These are phyloP conservation scores for Garrulus glandarius DNA, from an alignment of 2,797 vertebrate genomes.

Conservation along the genomic window DNA sequence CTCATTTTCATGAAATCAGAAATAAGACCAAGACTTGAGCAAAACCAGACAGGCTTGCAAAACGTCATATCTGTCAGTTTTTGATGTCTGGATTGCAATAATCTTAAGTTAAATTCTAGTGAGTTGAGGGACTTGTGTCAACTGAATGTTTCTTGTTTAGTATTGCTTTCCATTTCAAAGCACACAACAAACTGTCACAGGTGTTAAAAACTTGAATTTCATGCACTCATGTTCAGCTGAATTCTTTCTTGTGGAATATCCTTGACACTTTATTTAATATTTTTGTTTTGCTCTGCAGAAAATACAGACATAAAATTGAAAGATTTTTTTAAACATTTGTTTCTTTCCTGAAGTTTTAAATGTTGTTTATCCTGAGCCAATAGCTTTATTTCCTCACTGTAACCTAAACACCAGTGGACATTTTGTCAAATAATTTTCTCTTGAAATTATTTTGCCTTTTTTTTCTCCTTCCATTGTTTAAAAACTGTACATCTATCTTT, in stretches of 20 bases:
- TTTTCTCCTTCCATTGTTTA: not conserved
- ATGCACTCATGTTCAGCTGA: not conserved
- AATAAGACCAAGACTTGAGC: not conserved
- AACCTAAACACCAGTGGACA: not conserved
- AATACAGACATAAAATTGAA: not conserved
- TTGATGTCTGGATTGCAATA: not conserved
- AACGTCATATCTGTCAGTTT: not conserved
- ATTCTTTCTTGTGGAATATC: slow-evolving; percentile 5
- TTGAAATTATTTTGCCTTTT: not conserved
- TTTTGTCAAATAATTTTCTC: not conserved
- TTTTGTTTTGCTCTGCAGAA: not conserved
- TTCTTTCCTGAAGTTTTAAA: not conserved
- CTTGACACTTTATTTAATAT: not conserved
- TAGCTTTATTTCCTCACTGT: not conserved
- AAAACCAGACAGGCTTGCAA: not conserved
- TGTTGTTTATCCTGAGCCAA: not conserved
- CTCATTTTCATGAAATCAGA: not conserved
- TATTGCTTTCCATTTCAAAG: not conserved
- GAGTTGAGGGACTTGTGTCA: not conserved
- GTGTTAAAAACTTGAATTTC: not conserved
- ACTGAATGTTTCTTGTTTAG: not conserved
- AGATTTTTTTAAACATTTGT: not conserved
- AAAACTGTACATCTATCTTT: not conserved
- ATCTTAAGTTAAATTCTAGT: not conserved
- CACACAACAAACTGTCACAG: not conserved